Conservation (phyloP, 1,140 invertebrate species). For the Drosophila insularis region DNA sequence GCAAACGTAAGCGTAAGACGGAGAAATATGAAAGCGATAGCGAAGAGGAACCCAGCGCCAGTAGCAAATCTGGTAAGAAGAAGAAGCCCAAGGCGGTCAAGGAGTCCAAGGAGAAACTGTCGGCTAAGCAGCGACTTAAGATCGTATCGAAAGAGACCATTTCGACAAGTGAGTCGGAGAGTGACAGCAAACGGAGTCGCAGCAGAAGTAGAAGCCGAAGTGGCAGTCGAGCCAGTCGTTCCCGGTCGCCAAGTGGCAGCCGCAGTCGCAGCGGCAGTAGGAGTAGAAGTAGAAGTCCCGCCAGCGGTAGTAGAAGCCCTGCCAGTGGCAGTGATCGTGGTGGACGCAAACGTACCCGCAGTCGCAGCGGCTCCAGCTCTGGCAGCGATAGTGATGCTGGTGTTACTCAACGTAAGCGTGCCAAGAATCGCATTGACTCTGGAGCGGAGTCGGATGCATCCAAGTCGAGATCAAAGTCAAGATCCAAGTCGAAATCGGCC, state of each 20-base stretch:
- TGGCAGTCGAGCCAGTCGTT: conserved; percentile 46
- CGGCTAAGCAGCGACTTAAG: conserved; percentile 92
- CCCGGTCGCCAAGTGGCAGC: conserved; percentile 72
- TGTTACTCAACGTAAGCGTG: conserved; percentile 45
- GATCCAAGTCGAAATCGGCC: conserved; percentile 40
- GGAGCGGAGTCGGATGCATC: conserved; percentile 76
- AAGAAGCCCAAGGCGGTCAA: conserved; percentile 84
- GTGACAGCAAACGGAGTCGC: conserved; percentile 85
- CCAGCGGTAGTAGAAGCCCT: conserved; percentile 58
- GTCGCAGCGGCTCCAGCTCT: conserved; percentile 45
- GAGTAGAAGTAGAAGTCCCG: conserved; percentile 60
- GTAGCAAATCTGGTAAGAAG: conserved; percentile 69
- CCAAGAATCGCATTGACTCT: conserved; percentile 82
- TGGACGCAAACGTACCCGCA: conserved; percentile 60
- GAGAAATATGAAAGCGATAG: conserved; percentile 85
- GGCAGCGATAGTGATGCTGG: conserved; percentile 59
- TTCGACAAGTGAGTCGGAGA: conserved; percentile 96
- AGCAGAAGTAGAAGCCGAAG: conserved; percentile 61
- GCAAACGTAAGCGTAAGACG: conserved; percentile 79
- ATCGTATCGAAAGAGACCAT: conserved; percentile 98
- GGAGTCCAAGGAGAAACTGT: conserved; percentile 84
- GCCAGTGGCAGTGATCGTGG: conserved; percentile 82
- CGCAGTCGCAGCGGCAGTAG: conserved; percentile 70
- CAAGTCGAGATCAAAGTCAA: conserved; percentile 66
- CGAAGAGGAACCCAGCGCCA: conserved; percentile 83